Percentiles rank a stretch among this genome's conserved stretches.
These are phyloP conservation scores for Tipula helvola DNA, from an alignment of 2,888 invertebrate genomes.

Conservation along the genomic window DNA sequence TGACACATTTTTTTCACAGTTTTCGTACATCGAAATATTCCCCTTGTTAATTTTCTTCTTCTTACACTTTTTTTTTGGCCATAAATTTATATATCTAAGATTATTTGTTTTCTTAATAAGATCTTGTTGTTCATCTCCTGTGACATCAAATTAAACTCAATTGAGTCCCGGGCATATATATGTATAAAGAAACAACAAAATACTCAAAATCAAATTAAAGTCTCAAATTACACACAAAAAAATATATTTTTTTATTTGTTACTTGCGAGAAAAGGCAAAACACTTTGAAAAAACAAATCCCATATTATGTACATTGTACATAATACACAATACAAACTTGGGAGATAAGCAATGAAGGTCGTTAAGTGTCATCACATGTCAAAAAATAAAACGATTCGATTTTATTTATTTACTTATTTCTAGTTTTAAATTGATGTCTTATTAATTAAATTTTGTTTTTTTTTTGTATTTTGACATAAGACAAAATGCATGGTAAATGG, in stretches of 20 bases:
- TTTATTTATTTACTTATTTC: background rate
- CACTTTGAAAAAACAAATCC: background rate
- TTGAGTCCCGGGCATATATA: background rate
- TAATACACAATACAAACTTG: background rate
- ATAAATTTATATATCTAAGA: background rate
- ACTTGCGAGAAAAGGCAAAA: background rate
- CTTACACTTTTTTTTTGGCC: background rate
- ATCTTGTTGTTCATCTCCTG: background rate
- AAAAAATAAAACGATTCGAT: background rate
- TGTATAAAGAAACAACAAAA: background rate
- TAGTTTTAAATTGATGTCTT: background rate
- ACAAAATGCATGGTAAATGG: background rate
- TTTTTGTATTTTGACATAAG: background rate
- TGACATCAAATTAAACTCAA: background rate
- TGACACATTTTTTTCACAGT: background rate
- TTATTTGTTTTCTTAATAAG: conserved; percentile 4
- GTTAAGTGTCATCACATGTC: background rate
- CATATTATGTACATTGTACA: background rate
- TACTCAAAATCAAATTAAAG: background rate
- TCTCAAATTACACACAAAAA: background rate
- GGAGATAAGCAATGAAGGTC: background rate
- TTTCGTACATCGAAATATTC: background rate
- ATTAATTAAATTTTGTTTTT: background rate
- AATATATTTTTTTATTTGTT: background rate
- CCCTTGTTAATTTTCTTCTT: background rate